These are phyloP conservation scores for Riparia riparia DNA, from an alignment of 2,113 vertebrate species.

Conservation along the genomic window DNA sequence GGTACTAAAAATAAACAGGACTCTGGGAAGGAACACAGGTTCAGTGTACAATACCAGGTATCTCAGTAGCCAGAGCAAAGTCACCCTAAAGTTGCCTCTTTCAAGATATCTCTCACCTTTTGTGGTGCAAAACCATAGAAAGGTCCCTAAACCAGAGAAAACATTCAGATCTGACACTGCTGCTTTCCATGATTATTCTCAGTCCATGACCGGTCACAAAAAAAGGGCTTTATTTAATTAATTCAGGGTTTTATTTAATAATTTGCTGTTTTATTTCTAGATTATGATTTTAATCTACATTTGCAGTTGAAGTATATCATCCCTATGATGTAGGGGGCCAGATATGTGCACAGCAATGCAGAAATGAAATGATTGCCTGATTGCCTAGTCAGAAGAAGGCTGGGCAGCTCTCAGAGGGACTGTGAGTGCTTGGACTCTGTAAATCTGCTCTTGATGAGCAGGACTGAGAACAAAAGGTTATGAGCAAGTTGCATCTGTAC, in stretches of 20 bases:
- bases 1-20: neutral
- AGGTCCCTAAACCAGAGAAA: neutral
- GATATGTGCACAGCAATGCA: neutral
- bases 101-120: neutral
- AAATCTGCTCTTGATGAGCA: neutral
- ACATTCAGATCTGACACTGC: neutral
- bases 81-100: neutral
- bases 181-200: neutral
- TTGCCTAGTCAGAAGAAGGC: neutral
- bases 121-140: neutral
- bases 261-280: neutral
- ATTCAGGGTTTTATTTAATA: neutral
- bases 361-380: neutral
- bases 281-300: neutral
- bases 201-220: neutral
- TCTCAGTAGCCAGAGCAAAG: neutral
- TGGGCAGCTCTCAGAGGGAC: neutral
- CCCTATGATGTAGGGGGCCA: neutral
- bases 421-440: neutral
- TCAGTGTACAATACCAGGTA: neutral
- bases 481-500: neutral
- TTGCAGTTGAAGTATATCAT: neutral
- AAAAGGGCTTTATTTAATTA: neutral
- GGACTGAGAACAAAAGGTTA: neutral
- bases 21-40: neutral